Evolutionary conservation across 2,797 vertebrate genomes (phyloP).

Genomic region (Moxostoma hubbsi): DNA sequence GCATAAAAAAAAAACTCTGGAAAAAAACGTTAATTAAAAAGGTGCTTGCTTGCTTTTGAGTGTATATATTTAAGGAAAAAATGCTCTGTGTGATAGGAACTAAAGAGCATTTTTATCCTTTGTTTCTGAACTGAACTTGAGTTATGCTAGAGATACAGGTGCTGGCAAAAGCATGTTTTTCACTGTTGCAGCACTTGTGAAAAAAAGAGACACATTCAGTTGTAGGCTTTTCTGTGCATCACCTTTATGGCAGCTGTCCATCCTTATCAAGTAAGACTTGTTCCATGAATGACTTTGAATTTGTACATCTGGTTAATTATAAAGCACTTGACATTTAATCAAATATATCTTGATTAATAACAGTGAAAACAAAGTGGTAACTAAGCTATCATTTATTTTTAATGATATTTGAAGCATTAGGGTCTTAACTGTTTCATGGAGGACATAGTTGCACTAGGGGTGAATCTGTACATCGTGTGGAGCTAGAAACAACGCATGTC

Average conservation of each 20-base stretch:
- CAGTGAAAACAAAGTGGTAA: conserved; percentile 38
- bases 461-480: conserved; percentile 61
- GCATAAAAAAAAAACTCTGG: conserved; percentile 4
- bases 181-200: conserved; percentile 68
- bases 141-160: conserved; percentile 58
- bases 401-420: conserved; percentile 12
- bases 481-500: conserved; percentile 63
- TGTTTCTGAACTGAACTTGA: conserved; percentile 57
- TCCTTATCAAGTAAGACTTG: conserved; percentile 56
- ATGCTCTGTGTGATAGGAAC: conserved; percentile 58
- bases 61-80: conserved; percentile 56
- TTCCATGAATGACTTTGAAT: conserved; percentile 35
- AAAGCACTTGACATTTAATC: conserved; percentile 48
- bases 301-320: conserved; percentile 48
- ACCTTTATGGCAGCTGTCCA: conserved; percentile 76
- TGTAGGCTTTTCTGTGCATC: conserved; percentile 66
- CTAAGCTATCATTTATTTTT: conserved; percentile 35
- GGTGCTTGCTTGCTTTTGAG: conserved; percentile 27
- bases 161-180: conserved; percentile 70
- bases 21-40: background rate
- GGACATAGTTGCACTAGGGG: conserved; percentile 75
- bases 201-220: conserved; percentile 76
- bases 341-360: conserved; percentile 18
- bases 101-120: conserved; percentile 59
- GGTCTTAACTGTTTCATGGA: conserved; percentile 38